Evolutionary conservation across 1,140 invertebrate species (phyloP).

Genomic region (Bicyclus anynana): DNA sequence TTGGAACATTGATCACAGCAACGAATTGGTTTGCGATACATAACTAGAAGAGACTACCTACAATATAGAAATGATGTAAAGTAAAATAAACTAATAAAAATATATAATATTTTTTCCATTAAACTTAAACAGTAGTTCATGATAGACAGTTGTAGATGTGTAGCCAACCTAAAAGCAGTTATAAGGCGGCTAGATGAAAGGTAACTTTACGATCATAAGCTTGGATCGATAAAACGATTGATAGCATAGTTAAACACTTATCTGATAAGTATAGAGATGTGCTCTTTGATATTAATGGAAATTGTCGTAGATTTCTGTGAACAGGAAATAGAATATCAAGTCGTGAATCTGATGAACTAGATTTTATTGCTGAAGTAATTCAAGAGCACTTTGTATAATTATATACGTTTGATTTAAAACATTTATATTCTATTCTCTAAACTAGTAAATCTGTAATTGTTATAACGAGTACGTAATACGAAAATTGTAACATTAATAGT

Average conservation of each 20-base stretch:
- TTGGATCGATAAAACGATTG: constrained; percentile 13
- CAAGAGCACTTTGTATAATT: background rate
- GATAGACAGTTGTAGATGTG: no score
- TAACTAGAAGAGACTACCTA: no score
- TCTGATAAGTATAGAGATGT: constrained; percentile 5
- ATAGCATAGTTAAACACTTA: constrained; percentile 10
- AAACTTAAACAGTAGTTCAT: no score
- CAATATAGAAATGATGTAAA: no score
- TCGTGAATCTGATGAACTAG: background rate
- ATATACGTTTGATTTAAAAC: background rate
- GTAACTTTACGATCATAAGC: constrained; percentile 9
- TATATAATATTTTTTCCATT: no score
- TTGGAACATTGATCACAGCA: no score
- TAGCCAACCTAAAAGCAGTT: constrained; percentile 1
- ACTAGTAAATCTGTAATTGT: no score
- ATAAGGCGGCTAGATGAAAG: constrained; percentile 11
- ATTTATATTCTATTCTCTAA: no score
- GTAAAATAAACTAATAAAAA: no score
- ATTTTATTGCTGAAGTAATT: background rate
- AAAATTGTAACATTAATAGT: no score
- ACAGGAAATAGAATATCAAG: background rate
- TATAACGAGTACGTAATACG: no score
- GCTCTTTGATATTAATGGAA: background rate
- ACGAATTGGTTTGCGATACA: no score
- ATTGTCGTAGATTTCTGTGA: background rate